Conservation (phyloP, 1,140 invertebrate species). For the Caenorhabditis remanei region DNA sequence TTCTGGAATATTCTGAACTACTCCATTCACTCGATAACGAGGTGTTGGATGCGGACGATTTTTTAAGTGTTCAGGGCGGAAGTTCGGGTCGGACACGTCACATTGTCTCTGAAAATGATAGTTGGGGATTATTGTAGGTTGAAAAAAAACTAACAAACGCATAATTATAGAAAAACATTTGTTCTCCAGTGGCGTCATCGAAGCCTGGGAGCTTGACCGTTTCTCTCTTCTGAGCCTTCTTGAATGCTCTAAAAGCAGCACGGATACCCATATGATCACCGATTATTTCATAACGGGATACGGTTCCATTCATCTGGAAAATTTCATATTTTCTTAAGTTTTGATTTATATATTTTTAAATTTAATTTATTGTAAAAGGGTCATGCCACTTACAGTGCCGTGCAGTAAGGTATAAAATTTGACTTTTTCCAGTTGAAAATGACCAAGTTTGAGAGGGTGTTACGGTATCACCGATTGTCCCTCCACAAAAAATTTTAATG, state of each 20-base stretch:
- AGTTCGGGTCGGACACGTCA: neutral
- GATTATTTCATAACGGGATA: neutral
- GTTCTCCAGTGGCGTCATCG: neutral
- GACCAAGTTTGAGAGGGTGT: no score
- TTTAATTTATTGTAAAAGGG: no score
- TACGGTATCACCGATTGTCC: no score
- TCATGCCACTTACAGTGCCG: no score
- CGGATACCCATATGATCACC: neutral
- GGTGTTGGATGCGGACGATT: neutral
- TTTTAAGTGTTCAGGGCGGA: neutral
- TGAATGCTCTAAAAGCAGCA: neutral
- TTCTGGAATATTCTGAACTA: constrained; percentile 20
- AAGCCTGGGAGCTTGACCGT: neutral
- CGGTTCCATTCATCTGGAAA: constrained; percentile 29
- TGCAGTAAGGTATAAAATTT: no score
- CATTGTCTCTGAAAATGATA: constrained; percentile 11
- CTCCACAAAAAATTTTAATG: neutral
- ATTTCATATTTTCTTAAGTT: neutral
- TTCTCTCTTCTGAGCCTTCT: neutral
- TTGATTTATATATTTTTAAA: no score
- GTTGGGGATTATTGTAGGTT: neutral
- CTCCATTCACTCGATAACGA: constrained; percentile 23
- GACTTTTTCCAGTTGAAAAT: no score
- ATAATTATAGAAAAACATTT: constrained; percentile 34
- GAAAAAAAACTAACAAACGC: constrained; percentile 9